A percentile compares a stretch with the other conserved stretches of the same genome.
These are phyloP conservation scores for Pogonognathellus flavescens DNA, from an alignment of 1,140 invertebrate species.

Conservation along the genomic window DNA sequence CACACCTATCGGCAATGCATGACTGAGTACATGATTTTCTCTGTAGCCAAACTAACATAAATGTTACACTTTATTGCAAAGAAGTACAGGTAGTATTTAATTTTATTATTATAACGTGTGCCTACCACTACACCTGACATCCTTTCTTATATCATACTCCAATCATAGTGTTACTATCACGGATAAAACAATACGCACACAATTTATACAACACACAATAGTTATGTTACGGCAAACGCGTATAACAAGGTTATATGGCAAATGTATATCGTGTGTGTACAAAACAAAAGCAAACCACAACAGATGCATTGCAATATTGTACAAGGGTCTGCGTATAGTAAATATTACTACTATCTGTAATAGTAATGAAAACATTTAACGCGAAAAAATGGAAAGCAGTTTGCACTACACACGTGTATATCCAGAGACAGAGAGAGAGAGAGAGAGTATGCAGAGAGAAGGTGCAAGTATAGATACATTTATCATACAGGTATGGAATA, in stretches of 20 bases:
- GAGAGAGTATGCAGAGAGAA: not conserved
- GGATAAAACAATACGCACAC: not conserved
- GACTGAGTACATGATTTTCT: conserved; percentile 7
- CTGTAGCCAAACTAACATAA: not conserved
- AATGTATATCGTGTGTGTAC: not conserved
- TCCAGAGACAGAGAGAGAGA: no score
- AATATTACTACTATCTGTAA: not conserved
- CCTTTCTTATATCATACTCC: conserved; percentile 28
- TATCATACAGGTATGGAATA: not conserved
- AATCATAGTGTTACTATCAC: not conserved
- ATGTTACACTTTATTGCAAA: conserved; percentile 5
- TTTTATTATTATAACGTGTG: not conserved
- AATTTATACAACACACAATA: not conserved
- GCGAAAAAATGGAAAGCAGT: no score
- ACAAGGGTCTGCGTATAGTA: not conserved
- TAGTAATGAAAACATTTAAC: not conserved
- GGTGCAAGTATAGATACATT: not conserved
- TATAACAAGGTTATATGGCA: not conserved
- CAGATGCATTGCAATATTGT: not conserved
- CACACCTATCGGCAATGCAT: conserved; percentile 35
- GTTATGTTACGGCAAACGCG: not conserved
- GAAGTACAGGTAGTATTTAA: conserved; percentile 19
- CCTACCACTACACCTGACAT: not conserved
- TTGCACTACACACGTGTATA: no score
- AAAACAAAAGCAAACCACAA: no score